Evolutionary conservation across 2,797 vertebrate genomes (phyloP), one percentile per base, ranked within the genome.

Genomic region (Schizopygopsis malacanthus): DNA sequence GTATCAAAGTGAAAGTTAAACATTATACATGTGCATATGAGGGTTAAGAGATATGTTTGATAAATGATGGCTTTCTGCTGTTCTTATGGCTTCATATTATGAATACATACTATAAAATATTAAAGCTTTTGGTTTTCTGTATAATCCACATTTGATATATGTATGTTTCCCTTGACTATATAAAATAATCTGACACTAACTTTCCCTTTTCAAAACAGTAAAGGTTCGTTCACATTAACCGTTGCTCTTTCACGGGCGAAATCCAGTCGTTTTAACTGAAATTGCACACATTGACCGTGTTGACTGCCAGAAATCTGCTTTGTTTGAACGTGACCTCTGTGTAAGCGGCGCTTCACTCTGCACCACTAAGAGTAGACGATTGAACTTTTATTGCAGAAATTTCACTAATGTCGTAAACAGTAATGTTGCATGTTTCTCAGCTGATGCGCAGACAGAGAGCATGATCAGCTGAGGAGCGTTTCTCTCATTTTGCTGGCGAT

Each of bases 401-500:
- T 54, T 54, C 18, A 54, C 52, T 54, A 20, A 56, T 47, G n/a
- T 20, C 2, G 15, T 63, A 20, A 79, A 63, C 9, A 9, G n/a
- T 54, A 12, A n/a, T 8, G 43, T 28, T 16, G 4, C 22, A 33
- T 33, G 33, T 4, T 11, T 41, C 37, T 15, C 33, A 6, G 54
- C 20, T 6, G 75, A 77, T 20, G 39, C 13, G 33, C 61, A 13
- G 67, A 85, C 56, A 79, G 47, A 45, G 25, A 28, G 10, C 45
- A 33, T 59, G 50, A 54, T 95, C 89, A 98, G 89, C 95, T 93
- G 41, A 92, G 89, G 71, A 96, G 92, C 81, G 95, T 93, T 86
- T 93, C 94, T 92, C 94, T 97, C 96, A 98, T 96, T 90, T 94
- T 97, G 90, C 94, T 94, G 76, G 96, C 94, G 69, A 98, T 93